phyloP scores from a whole-genome alignment of 2,113 vertebrate species.

The Macaca nemestrina region DNA sequence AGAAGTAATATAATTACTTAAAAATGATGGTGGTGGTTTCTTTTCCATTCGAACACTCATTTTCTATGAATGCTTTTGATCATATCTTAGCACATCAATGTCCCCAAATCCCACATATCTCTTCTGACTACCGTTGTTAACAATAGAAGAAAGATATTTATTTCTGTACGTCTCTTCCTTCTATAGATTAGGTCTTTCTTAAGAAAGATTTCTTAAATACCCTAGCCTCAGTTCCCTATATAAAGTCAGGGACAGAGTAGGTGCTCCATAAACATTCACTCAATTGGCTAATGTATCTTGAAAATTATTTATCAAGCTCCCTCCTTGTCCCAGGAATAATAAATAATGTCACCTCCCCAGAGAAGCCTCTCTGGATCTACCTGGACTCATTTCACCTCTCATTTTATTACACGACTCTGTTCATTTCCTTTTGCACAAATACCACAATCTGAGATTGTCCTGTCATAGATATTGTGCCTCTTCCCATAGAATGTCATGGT shows the following conservation, averaged over 20 bases:
- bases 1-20: neutral
- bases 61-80: neutral
- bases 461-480: neutral
- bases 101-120: rapidly evolving
- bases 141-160: neutral
- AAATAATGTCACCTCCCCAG: neutral
- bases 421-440: neutral
- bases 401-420: neutral
- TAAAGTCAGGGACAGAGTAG: neutral
- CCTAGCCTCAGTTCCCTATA: neutral
- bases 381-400: neutral
- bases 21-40: neutral
- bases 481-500: neutral
- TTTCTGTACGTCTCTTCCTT: neutral
- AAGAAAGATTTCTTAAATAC: neutral
- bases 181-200: neutral
- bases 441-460: neutral
- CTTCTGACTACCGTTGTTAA: neutral
- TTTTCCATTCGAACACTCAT: neutral
- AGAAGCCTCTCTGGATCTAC: neutral
- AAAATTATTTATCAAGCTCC: neutral
- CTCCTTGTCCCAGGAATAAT: neutral
- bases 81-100: neutral
- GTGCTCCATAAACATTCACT: neutral
- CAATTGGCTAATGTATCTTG: neutral